Evolutionary conservation across 2,113 vertebrate species (phyloP), one percentile per base, ranked within the genome.

Genomic region (Cheirogaleus medius): DNA sequence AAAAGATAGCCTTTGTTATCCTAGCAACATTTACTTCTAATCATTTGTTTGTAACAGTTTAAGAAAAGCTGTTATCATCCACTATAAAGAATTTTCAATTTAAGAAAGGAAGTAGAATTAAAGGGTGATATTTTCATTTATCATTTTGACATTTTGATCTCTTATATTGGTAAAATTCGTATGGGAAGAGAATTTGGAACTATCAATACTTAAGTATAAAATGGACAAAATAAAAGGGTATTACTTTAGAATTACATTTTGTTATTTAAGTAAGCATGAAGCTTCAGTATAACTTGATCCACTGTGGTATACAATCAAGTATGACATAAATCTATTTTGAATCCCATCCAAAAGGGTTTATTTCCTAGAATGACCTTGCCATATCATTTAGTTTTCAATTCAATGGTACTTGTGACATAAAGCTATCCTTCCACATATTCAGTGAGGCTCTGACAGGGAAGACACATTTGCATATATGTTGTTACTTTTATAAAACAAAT

Each of bases 231-330:
- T 47, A 42, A 42, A 82, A 78, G 34, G 32, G 23, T 52, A 83
- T 66, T 82, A 64, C 29, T 87, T 93, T 83, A 93, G 73, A 49
- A 81, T 9, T 89, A 21, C 7, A 90, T 74, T 58, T 73, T 87
- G 39, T 92, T 86, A 84, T 25, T 87, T 56, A 90, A 92, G 37
- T 39, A 95, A 97, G 74, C 93, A 90, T 90, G 81, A 96, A 97
- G 56, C 89, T 96, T 92, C 52, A 86, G 37, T 88, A 74, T 63
- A 82, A 90, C n/a, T 80, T 56, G 42, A 81, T 66, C 13, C 2
- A 49, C 27, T 78, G 49, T 0, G 11, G 29, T 76, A 90, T 84
- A 64, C 4, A 97, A 86, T 89, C 56, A 93, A 77, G 23, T 86
- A 88, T 86, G 39, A 74, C n/a, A 73, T 34, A 56, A 18, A 80